Evolutionary conservation across 2,888 invertebrate genomes (phyloP).

Genomic region (Tenthredo livida): DNA sequence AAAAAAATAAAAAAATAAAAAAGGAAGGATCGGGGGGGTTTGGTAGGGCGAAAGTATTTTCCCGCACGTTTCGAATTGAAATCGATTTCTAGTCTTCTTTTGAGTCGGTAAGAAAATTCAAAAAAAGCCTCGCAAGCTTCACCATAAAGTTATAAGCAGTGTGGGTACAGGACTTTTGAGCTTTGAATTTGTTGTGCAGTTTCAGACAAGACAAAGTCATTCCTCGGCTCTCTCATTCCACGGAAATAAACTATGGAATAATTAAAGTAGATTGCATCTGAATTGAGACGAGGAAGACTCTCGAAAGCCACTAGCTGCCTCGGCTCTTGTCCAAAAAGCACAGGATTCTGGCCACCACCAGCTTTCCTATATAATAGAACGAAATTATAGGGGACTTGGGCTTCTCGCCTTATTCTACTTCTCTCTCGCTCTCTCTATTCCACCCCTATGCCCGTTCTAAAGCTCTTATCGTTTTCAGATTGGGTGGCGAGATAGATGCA

Average conservation of each 20-base stretch:
- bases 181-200: neutral
- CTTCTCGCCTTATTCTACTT: neutral
- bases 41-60: too few relatives aligned
- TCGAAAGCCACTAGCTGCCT: neutral
- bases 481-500: slow-evolving; percentile 10
- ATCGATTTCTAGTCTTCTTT: too few relatives aligned
- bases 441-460: neutral
- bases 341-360: neutral
- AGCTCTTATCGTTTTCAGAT: slow-evolving; percentile 48
- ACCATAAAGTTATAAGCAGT: too few relatives aligned
- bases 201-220: neutral
- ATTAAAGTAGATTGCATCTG: slow-evolving; percentile 35
- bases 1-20: too few relatives aligned
- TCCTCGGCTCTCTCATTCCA: neutral
- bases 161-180: neutral
- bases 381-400: slow-evolving; percentile 36
- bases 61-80: too few relatives aligned
- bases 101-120: too few relatives aligned
- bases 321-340: neutral
- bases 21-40: too few relatives aligned
- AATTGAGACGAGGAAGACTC: slow-evolving; percentile 33
- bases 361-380: neutral
- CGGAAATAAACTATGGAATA: slow-evolving; percentile 14
- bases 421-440: slow-evolving; percentile 18
- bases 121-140: too few relatives aligned